Evolutionary conservation across 2,113 vertebrate genomes (phyloP).

Genomic region (Notothenia coriiceps): DNA sequence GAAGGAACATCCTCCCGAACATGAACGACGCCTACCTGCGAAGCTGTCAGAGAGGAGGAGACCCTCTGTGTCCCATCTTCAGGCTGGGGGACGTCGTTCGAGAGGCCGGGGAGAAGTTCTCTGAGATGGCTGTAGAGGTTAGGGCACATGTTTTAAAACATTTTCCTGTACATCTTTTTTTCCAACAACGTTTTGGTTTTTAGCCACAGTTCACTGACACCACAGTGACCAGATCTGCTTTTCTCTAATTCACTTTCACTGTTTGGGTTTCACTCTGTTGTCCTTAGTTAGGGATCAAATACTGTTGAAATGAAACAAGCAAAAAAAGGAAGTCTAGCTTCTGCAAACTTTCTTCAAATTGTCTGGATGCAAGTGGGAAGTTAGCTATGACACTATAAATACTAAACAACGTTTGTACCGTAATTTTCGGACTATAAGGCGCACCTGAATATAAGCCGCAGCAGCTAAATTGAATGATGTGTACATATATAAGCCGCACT

Average conservation of each 20-base stretch:
- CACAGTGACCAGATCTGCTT: no score
- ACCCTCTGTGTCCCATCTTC: slow-evolving; percentile 87
- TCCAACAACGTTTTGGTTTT: background rate
- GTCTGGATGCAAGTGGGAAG: background rate
- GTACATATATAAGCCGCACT: no score
- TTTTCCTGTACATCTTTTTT: background rate
- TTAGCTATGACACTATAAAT: background rate
- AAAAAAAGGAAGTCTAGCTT: slow-evolving; percentile 3
- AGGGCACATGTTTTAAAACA: background rate
- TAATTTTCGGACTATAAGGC: no score
- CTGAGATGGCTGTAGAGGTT: slow-evolving; percentile 87
- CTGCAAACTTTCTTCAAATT: background rate
- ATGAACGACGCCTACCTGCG: slow-evolving; percentile 79
- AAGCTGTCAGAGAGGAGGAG: slow-evolving; percentile 75
- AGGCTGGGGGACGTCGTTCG: slow-evolving; percentile 86
- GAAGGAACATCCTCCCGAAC: slow-evolving; percentile 86
- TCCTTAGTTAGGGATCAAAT: background rate
- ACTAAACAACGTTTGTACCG: background rate
- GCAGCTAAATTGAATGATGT: no score
- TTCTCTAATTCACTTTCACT: no score
- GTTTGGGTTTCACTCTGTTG: background rate
- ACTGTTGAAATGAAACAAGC: slow-evolving; percentile 38
- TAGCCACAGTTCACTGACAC: background rate
- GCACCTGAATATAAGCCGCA: no score
- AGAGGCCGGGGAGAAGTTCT: slow-evolving; percentile 86